A percentile compares a stretch with the other conserved stretches of the same genome.
These are phyloP conservation scores for Petrolisthes cinctipes DNA, from an alignment of 2,888 invertebrate species.

Conservation along the genomic window DNA sequence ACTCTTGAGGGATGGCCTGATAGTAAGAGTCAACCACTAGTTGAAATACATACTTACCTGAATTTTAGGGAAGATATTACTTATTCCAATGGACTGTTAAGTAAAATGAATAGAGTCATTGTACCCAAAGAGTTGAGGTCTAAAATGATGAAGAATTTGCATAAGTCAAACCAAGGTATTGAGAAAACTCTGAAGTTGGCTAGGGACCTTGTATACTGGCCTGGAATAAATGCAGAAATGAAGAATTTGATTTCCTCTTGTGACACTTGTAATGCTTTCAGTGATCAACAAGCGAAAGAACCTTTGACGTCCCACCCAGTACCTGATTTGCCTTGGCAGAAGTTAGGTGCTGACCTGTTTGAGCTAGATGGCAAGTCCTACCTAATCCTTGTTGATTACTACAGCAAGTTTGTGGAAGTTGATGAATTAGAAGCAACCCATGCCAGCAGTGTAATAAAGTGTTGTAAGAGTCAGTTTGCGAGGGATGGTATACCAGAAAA, in stretches of 20 bases:
- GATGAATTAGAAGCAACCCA: constrained; percentile 9
- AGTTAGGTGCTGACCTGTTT: constrained; percentile 22
- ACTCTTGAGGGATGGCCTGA: constrained; percentile 29
- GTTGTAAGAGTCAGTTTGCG: constrained; percentile 14
- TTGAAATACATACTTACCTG: constrained; percentile 25
- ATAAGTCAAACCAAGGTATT: constrained; percentile 30
- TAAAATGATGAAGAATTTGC: constrained; percentile 11
- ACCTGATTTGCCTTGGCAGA: constrained; percentile 21
- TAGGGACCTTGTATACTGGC: constrained; percentile 16
- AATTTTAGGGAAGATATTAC: neutral
- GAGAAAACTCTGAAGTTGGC: constrained; percentile 21
- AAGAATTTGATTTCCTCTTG: constrained; percentile 4
- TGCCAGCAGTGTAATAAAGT: neutral
- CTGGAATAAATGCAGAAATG: constrained; percentile 3
- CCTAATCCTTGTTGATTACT: constrained; percentile 30
- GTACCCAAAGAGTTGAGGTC: constrained; percentile 8
- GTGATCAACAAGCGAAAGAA: constrained; percentile 18
- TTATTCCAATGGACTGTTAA: constrained; percentile 3
- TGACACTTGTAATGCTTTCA: constrained; percentile 29
- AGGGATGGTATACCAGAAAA: constrained; percentile 17
- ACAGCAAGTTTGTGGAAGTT: neutral
- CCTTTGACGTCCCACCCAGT: constrained; percentile 4
- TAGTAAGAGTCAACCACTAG: neutral
- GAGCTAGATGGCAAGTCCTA: constrained; percentile 3
- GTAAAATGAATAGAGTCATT: constrained; percentile 25